Evolutionary conservation across 2,113 vertebrate species (phyloP), one percentile per base, ranked within the genome.

Genomic region (Deroptyus accipitrinus): DNA sequence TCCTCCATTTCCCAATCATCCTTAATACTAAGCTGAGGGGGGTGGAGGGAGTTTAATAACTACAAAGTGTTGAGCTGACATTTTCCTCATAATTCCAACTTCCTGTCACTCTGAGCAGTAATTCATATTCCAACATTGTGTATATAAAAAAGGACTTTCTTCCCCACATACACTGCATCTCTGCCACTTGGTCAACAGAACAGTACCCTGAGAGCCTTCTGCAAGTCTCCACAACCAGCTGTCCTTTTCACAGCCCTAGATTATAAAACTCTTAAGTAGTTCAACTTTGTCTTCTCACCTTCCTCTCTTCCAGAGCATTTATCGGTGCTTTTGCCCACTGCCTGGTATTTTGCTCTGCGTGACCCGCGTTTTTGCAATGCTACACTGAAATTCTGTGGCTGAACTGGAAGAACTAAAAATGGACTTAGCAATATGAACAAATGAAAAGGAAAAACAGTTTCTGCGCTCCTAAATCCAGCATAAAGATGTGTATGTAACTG

Each of bases 1-100:
- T 85, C 79, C 48, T 90, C 67, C 55, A 66, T 80, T 83, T 67
- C 68, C 31, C 51, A 90, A 74, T 80, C n/a, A 83, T 46, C 19
- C 25, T 62, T 49, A 93, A 86, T 57, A 88, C 30, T 80, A 68
- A 83, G 64, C 11, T 68, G 35, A 70, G 33, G 12, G 13, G 33
- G 28, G 19, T 25, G 39, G 12, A 7, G 7, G 37, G 24, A 37
- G 33, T 57, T 91, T 69, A 80, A 76, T 15, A 88, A 63, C 22
- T 62, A 76, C 44, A 30, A 23, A 93, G 74, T 30, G 41, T 18
- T 67, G 54, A 95, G 77, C 44, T 66, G 35, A 61, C 24, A 69
- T 74, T 90, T 69, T 86, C 30, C n/a, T 93, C 52, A 2, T 69
- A 76, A 79, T 73, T 80, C 59, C 79, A 85, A 31, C 52, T 48